These are phyloP conservation scores for Ivindomyrus marchei DNA, from an alignment of 2,113 vertebrate genomes.

Conservation along the genomic window DNA sequence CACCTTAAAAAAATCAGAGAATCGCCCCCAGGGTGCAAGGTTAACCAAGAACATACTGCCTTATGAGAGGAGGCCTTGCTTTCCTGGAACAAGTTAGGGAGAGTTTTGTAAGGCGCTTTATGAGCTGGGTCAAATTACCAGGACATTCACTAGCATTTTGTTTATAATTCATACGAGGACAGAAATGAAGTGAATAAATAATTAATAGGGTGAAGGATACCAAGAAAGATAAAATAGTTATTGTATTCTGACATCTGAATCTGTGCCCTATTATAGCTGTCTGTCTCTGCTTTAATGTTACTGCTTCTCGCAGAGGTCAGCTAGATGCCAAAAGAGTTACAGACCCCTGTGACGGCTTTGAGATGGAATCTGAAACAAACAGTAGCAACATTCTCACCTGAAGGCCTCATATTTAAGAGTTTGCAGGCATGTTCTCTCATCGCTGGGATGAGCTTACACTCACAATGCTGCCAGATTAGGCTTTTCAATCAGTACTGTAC, in stretches of 20 bases:
- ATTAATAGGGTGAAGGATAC: background rate
- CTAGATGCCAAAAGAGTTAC: background rate
- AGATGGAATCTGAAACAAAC: background rate
- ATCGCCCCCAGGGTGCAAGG: background rate
- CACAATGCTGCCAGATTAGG: background rate
- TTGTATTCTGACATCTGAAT: background rate
- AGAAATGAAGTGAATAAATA: background rate
- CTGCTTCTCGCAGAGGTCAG: background rate
- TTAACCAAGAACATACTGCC: background rate
- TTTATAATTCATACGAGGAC: background rate
- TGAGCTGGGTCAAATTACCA: background rate
- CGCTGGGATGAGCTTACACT: background rate
- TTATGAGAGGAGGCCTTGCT: background rate
- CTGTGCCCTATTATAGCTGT: background rate
- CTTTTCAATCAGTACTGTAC: background rate
- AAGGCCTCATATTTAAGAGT: background rate
- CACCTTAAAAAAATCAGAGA: background rate
- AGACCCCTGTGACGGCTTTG: background rate
- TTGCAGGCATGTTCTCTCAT: background rate
- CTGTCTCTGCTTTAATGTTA: background rate
- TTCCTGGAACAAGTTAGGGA: background rate
- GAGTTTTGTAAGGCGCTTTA: background rate
- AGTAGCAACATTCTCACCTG: background rate
- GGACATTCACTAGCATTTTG: background rate
- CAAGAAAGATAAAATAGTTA: background rate